A percentile compares a stretch with the other conserved stretches of the same genome.
phyloP scores from a whole-genome alignment of 2,888 invertebrate genomes.

The Pseudococcus jackbeardsleyi region DNA sequence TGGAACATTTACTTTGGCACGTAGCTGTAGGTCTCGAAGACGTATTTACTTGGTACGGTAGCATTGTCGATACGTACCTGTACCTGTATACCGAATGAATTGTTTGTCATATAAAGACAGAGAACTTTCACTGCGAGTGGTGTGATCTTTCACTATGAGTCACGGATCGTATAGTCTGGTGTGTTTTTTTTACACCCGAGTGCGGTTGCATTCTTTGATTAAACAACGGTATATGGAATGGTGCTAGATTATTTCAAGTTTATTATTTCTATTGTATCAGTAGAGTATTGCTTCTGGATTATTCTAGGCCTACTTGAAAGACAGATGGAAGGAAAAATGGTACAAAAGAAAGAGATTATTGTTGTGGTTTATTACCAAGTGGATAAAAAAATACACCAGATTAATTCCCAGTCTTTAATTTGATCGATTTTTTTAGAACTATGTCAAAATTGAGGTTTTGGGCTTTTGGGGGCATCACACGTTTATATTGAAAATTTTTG shows the following conservation, averaged over 20 bases:
- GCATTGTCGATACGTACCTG: not conserved
- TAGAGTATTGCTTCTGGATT: not conserved
- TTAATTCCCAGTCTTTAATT: too few relatives aligned
- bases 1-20: slow-evolving; percentile 22
- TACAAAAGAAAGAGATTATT: not conserved
- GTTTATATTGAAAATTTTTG: too few relatives aligned
- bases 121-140: slow-evolving; percentile 41
- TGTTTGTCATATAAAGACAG: not conserved
- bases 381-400: too few relatives aligned
- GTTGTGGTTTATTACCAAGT: too few relatives aligned
- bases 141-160: slow-evolving; percentile 57
- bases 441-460: too few relatives aligned
- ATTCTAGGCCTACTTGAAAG: not conserved
- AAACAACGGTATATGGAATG: not conserved
- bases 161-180: slow-evolving; percentile 47
- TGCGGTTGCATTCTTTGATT: slow-evolving; percentile 25
- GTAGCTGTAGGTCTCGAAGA: not conserved
- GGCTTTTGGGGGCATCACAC: too few relatives aligned
- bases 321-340: not conserved
- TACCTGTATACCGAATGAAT: not conserved
- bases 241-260: not conserved
- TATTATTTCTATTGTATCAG: not conserved
- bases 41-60: not conserved
- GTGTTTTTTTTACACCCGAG: slow-evolving; percentile 24
- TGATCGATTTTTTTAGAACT: too few relatives aligned